A percentile compares a stretch with the other conserved stretches of the same genome.
Evolutionary conservation across 2,888 invertebrate genomes (phyloP).

Genomic region (Cryptops parisi): DNA sequence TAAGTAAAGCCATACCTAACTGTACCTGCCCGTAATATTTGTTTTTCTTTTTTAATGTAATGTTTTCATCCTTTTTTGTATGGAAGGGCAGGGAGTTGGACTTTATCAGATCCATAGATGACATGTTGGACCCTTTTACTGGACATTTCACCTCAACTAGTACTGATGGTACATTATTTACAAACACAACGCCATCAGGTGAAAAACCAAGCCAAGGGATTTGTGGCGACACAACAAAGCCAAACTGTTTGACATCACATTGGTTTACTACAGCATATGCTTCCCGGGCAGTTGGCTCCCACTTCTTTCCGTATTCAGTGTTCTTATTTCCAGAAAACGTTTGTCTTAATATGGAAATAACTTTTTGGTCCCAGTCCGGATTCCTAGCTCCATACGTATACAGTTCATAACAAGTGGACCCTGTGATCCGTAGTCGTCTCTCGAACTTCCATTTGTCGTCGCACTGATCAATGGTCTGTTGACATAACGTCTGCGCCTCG

Average conservation of each 20-base stretch:
- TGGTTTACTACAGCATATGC: not conserved
- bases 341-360: not conserved
- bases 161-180: not conserved
- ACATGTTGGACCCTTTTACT: not conserved
- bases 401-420: not conserved
- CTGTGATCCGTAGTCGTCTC: too few species aligned
- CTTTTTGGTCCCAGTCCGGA: not conserved
- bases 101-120: not conserved
- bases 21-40: not conserved
- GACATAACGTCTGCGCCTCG: not conserved
- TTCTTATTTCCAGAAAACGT: not conserved
- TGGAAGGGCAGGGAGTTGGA: not conserved
- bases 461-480: not conserved
- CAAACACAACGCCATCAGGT: not conserved
- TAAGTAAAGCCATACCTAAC: not conserved
- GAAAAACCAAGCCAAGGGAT: not conserved
- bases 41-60: not conserved
- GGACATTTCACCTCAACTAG: not conserved
- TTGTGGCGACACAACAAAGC: not conserved
- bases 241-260: not conserved
- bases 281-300: not conserved
- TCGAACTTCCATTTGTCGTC: not conserved
- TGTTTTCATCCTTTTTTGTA: not conserved
- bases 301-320: not conserved
- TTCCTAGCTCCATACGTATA: not conserved